Base-by-base conservation (phyloP, 2,113 vertebrate genomes). In the Symphodus melops region DNA sequence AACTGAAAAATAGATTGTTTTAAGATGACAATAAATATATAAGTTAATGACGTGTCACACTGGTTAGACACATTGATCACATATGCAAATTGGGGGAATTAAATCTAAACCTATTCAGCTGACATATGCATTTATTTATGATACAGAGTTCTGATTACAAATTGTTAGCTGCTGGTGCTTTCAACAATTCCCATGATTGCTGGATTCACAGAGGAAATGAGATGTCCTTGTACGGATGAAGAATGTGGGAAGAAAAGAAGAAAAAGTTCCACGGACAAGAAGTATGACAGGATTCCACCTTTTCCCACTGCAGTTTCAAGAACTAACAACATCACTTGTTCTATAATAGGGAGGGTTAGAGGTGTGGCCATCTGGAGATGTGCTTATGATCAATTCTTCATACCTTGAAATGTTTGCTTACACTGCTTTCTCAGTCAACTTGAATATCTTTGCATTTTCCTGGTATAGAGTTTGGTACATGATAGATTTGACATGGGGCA, bases 401-500 rank as follows among this genome's bases (percentile, higher is more conserved):
- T 82, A 77, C 42, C 46, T 49, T 62, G 66, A 84, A 73, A 77
- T 84, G 77, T 82, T 70, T 93, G 82, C 89, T 92, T 94, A 92
- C 94, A 94, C 94, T 95, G 94, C 94, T 94, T 95, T 95, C 94
- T 94, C 93, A 89, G 88, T 88, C 74, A 89, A 89, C 79, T 69
- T 56, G 67, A 75, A 79, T 74, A 68, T 64, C 33, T 76, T 81
- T 87, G 51, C 56, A 82, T 33, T 82, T 71, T 74, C 61, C 71
- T 72, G 19, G 44, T 55, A 28, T 59, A 65, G 60, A 62, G 46
- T 67, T 66, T 73, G 58, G 42, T 61, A 64, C 77, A 42, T 79
- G 70, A 74, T 75, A 61, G 52, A 75, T 82, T 85, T 76, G 65
- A 78, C 48, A 66, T 12, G 58, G 73, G 68, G 75, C 33, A 70